phyloP scores from a whole-genome alignment of 2,888 invertebrate genomes.

The Agrotis segetum region DNA sequence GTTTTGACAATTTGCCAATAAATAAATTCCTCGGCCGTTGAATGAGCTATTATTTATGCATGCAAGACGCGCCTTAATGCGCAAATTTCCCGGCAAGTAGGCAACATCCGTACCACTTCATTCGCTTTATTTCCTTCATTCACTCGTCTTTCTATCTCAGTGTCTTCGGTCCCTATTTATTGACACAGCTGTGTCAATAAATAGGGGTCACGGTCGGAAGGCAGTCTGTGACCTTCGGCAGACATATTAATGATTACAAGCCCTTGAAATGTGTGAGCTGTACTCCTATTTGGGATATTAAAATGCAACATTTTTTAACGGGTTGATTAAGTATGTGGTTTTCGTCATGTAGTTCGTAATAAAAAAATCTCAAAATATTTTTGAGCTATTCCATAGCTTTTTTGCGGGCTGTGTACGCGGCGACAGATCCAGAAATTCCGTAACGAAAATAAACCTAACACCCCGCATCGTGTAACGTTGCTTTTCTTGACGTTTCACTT shows the following conservation, averaged over 20 bases:
- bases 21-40: neutral
- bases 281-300: slow-evolving; percentile 16
- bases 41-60: slow-evolving; percentile 7
- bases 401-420: too few relatives aligned
- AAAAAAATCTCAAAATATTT: too few relatives aligned
- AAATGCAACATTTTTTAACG: slow-evolving; percentile 10
- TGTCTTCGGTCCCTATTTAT: slow-evolving; percentile 1
- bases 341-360: neutral
- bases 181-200: slow-evolving; percentile 1
- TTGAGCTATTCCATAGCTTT: too few relatives aligned
- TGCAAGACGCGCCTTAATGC: slow-evolving; percentile 6
- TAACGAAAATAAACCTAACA: too few relatives aligned
- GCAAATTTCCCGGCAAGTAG: slow-evolving; percentile 24
- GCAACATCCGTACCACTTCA: slow-evolving; percentile 28
- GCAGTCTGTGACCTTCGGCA: slow-evolving; percentile 30
- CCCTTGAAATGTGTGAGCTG: slow-evolving; percentile 25
- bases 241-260: slow-evolving; percentile 28
- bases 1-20: neutral
- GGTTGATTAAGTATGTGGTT: fast-evolving
- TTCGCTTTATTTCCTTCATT: slow-evolving; percentile 36
- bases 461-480: too few relatives aligned
- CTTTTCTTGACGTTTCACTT: too few relatives aligned
- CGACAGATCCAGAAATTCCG: too few relatives aligned
- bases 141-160: slow-evolving; percentile 13
- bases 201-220: slow-evolving; percentile 42